These are phyloP conservation scores for Saiga tatarica DNA, from an alignment of 2,113 vertebrate species.

Conservation along the genomic window DNA sequence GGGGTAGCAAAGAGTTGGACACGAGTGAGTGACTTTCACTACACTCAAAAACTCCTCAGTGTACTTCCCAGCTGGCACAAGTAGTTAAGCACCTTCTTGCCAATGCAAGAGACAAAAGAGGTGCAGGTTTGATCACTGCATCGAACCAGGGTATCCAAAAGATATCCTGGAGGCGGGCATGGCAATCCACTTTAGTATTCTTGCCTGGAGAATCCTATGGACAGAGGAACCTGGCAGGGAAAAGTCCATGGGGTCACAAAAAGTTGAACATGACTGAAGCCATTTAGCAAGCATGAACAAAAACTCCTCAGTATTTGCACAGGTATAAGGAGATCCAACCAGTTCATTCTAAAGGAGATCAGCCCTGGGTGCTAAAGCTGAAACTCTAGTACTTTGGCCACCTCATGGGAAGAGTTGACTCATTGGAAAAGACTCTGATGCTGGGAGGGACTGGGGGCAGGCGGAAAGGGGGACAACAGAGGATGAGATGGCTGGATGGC, in stretches of 20 bases:
- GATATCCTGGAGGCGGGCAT: neutral
- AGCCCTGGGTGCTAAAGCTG: no score
- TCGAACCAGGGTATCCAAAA: neutral
- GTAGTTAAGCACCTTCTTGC: neutral
- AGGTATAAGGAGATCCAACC: neutral
- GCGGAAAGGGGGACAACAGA: accelerated
- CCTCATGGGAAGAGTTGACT: no score
- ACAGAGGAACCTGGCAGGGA: neutral
- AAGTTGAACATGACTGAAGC: neutral
- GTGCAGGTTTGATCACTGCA: neutral
- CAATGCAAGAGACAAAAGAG: neutral
- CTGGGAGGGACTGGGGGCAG: no score
- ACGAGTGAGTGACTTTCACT: neutral
- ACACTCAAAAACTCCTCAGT: neutral
- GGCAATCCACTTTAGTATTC: neutral
- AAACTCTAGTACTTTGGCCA: no score
- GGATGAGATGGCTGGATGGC: no score
- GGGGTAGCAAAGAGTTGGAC: accelerated
- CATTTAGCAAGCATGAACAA: neutral
- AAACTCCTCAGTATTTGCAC: neutral
- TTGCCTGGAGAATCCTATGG: neutral
- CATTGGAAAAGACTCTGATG: no score
- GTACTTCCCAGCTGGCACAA: neutral
- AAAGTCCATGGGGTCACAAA: neutral
- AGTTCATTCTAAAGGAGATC: no score